A percentile compares a stretch with the other conserved stretches of the same genome.
These are phyloP conservation scores for Nothocercus nigrocapillus DNA, from an alignment of 2,113 vertebrate genomes.

Conservation along the genomic window DNA sequence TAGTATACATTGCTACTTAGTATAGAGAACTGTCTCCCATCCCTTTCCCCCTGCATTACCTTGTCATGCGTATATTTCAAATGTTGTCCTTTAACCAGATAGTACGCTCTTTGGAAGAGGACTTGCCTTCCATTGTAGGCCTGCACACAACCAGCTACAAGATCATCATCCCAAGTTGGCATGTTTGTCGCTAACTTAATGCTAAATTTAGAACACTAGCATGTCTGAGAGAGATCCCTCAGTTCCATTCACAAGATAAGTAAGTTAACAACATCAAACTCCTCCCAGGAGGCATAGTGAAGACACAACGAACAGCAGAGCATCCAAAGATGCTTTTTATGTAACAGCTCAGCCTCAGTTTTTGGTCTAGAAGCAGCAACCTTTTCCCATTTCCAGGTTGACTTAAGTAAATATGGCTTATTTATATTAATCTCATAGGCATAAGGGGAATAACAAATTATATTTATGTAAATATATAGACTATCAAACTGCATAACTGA, in stretches of 20 bases:
- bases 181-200: neutral
- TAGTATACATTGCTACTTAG: neutral
- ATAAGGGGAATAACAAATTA: too few species aligned
- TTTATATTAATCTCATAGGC: neutral
- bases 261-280: accelerated
- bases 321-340: neutral
- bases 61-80: neutral
- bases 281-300: accelerated
- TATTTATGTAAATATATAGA: neutral
- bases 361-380: neutral
- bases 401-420: neutral
- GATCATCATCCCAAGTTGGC: neutral
- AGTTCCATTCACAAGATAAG: neutral
- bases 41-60: accelerated
- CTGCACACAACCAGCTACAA: neutral
- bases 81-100: neutral
- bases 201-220: neutral
- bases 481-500: neutral
- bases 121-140: neutral
- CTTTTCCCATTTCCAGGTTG: neutral
- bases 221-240: neutral
- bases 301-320: accelerated
- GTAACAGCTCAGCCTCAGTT: neutral
- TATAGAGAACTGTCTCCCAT: neutral
- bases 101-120: neutral